phyloP scores from a whole-genome alignment of 2,797 vertebrate species.

The Tauraco hartlaubi region DNA sequence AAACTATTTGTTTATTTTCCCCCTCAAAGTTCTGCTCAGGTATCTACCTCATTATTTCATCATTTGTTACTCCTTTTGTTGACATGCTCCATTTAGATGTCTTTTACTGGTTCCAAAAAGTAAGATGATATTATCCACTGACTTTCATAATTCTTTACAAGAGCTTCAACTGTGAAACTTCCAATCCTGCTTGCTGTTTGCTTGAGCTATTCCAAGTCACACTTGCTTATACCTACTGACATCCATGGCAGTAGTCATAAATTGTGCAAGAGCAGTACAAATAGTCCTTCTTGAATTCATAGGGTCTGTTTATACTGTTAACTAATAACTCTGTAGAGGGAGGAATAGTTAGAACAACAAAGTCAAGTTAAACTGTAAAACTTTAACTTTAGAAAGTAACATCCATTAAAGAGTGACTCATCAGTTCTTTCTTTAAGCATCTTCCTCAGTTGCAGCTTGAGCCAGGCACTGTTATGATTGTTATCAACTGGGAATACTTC shows the following conservation, averaged over 20 bases:
- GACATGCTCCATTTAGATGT: background rate
- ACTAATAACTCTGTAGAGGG: background rate
- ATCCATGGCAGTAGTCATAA: background rate
- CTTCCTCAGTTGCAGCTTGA: background rate
- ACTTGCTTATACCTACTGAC: background rate
- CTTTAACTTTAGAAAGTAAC: background rate
- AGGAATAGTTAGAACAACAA: background rate
- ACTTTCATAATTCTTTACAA: background rate
- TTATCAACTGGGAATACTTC: background rate
- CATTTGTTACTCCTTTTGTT: background rate
- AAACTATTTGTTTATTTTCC: background rate
- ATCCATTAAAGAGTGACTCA: background rate
- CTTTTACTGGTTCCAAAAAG: background rate
- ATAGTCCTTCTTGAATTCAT: background rate
- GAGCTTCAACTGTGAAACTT: background rate
- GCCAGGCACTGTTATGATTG: background rate
- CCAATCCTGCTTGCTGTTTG: background rate
- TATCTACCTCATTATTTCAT: background rate
- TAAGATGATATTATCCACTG: background rate
- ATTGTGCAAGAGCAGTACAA: background rate
- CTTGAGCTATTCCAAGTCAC: background rate
- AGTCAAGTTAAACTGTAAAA: background rate
- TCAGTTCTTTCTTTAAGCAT: background rate
- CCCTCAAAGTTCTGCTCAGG: background rate
- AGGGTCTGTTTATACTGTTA: background rate